These are phyloP conservation scores for Therioaphis trifolii DNA, from an alignment of 2,888 invertebrate species.

Conservation along the genomic window DNA sequence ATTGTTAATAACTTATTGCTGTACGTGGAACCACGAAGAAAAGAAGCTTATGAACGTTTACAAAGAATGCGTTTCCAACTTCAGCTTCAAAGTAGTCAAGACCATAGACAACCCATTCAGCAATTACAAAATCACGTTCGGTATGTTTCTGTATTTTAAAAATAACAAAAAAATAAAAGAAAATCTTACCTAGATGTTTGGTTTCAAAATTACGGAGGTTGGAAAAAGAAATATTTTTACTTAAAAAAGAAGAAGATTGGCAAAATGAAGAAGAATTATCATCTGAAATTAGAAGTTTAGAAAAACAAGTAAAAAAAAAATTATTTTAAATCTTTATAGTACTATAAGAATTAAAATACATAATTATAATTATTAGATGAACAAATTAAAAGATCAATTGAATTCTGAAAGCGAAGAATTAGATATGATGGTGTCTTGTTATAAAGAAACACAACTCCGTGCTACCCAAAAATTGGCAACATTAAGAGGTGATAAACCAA, in stretches of 20 bases:
- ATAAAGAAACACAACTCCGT: constrained; percentile 81
- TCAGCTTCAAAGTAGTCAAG: constrained; percentile 89
- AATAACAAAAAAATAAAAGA: constrained; percentile 5
- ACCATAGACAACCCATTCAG: constrained; percentile 91
- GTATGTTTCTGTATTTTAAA: constrained; percentile 66
- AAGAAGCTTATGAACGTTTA: constrained; percentile 87
- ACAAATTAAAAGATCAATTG: constrained; percentile 89
- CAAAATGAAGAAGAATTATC: constrained; percentile 73
- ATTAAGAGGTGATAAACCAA: constrained; percentile 78
- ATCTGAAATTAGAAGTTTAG: constrained; percentile 79
- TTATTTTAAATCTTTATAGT: not conserved
- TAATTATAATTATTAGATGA: constrained; percentile 72
- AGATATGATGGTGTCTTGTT: constrained; percentile 94
- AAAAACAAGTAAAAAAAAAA: constrained; percentile 73
- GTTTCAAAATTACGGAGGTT: constrained; percentile 85
- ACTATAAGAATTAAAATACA: constrained; percentile 17
- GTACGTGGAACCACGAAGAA: constrained; percentile 95
- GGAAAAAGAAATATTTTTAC: constrained; percentile 89
- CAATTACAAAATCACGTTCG: constrained; percentile 84
- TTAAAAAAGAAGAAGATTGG: constrained; percentile 80
- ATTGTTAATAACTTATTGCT: constrained; percentile 96
- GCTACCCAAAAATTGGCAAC: constrained; percentile 73
- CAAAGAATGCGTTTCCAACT: constrained; percentile 95
- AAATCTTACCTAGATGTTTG: constrained; percentile 75
- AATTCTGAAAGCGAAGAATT: constrained; percentile 91